Percentiles rank a stretch among this genome's conserved stretches.
Conservation (phyloP, 2,888 invertebrate genomes). For the Caenorhabditis wallacei region DNA sequence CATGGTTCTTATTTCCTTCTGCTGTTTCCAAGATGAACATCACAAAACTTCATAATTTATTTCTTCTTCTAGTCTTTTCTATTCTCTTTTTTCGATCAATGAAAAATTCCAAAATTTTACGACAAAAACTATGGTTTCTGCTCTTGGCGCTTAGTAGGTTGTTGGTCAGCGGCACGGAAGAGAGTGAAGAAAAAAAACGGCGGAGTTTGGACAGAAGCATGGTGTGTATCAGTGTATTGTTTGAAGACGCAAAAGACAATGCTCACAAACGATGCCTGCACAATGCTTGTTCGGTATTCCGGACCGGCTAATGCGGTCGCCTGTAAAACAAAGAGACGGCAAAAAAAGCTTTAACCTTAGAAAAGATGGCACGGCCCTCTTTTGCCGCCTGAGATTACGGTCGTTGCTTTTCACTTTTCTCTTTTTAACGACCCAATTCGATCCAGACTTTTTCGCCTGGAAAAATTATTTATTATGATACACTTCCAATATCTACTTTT, state of each 20-base stretch:
- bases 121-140: constrained; percentile 54
- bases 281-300: constrained; percentile 64
- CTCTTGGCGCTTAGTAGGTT: constrained; percentile 43
- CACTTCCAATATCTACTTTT: constrained; percentile 1
- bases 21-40: constrained; percentile 62
- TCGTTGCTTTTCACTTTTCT: constrained; percentile 35
- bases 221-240: constrained; percentile 64
- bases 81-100: constrained; percentile 14
- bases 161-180: constrained; percentile 48
- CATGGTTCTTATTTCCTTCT: constrained; percentile 56
- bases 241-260: constrained; percentile 53
- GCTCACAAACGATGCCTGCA: constrained; percentile 39
- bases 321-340: constrained; percentile 44
- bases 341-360: constrained; percentile 47
- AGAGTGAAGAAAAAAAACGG: constrained; percentile 39
- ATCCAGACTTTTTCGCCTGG: constrained; percentile 51
- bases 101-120: constrained; percentile 35
- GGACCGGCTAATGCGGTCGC: constrained; percentile 56
- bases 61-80: constrained; percentile 11
- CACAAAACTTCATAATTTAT: constrained; percentile 65
- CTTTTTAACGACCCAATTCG: constrained; percentile 43
- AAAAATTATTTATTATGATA: constrained; percentile 41
- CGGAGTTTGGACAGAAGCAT: constrained; percentile 50
- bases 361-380: constrained; percentile 47
- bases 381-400: constrained; percentile 32